Conservation (phyloP, 2,888 invertebrate genomes). For the Aphidoletes aphidimyza region DNA sequence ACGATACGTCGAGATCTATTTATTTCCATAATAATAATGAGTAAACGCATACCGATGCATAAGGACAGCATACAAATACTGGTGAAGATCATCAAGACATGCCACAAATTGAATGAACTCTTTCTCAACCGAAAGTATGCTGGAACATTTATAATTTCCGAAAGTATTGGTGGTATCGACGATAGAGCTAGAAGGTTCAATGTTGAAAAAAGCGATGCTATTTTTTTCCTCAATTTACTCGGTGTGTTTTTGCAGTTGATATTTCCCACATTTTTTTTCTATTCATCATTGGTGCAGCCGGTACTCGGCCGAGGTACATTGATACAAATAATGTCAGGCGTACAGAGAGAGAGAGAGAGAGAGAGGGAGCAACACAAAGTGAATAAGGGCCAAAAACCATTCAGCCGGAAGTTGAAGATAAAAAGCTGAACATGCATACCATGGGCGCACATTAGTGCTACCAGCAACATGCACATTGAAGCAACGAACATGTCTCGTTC, state of each 20-base stretch:
- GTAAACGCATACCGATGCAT: too few species aligned
- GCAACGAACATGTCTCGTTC: background rate
- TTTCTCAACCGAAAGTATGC: background rate
- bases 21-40: too few species aligned
- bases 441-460: conserved; percentile 2
- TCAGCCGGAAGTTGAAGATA: conserved; percentile 52
- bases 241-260: background rate
- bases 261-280: background rate
- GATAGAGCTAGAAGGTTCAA: background rate
- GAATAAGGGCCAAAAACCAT: conserved; percentile 35
- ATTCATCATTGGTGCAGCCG: background rate
- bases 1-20: too few species aligned
- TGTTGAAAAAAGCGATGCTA: background rate
- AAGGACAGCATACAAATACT: background rate
- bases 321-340: conserved; percentile 17
- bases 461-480: conserved; percentile 1
- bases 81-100: background rate
- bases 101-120: background rate
- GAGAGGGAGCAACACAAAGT: background rate
- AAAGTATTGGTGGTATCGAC: background rate
- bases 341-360: background rate
- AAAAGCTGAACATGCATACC: conserved; percentile 46
- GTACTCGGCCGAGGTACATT: background rate
- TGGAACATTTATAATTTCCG: background rate
- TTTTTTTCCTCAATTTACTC: background rate